Evolutionary conservation across 2,113 vertebrate species (phyloP).

Genomic region (Mystacornis crossleyi): DNA sequence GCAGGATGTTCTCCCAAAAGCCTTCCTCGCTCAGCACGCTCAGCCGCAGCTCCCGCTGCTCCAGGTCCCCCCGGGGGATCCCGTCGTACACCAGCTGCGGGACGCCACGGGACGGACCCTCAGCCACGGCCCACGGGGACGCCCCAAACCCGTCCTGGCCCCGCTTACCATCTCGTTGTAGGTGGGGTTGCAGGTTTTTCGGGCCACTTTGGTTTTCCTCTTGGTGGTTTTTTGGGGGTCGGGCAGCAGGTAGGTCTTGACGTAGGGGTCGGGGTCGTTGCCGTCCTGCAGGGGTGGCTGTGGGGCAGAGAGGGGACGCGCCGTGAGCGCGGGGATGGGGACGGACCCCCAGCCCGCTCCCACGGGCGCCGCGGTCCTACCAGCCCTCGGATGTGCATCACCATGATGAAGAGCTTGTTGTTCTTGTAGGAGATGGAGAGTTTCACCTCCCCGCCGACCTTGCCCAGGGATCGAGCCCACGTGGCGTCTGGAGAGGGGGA

Average conservation of each 20-base stretch:
- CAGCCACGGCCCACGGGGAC: rapidly evolving
- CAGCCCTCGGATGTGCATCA: constrained; percentile 95
- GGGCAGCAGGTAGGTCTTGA: constrained; percentile 95
- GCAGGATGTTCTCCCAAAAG: constrained; percentile 94
- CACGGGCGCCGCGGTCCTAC: constrained; percentile 60
- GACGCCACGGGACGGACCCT: neutral
- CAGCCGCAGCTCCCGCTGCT: constrained; percentile 91
- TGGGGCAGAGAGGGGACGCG: neutral
- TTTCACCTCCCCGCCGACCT: constrained; percentile 90
- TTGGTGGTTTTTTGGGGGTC: constrained; percentile 97
- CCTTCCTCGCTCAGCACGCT: constrained; percentile 91
- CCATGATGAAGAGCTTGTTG: constrained; percentile 97
- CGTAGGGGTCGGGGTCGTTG: constrained; percentile 93
- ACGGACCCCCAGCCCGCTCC: neutral
- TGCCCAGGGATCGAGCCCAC: constrained; percentile 83
- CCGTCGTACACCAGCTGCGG: constrained; percentile 90
- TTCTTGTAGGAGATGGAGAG: constrained; percentile 95
- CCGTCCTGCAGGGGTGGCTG: constrained; percentile 91
- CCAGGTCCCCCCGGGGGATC: constrained; percentile 90
- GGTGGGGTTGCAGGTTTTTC: constrained; percentile 96
- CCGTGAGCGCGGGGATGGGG: rapidly evolving
- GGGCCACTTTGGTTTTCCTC: constrained; percentile 95
- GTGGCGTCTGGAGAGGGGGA: constrained; percentile 74
- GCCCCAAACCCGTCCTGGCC: rapidly evolving
- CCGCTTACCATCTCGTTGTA: constrained; percentile 97